Evolutionary conservation across 2,888 invertebrate genomes (phyloP), one percentile per base, ranked within the genome.

Genomic region (Ecliptopera silaceata): DNA sequence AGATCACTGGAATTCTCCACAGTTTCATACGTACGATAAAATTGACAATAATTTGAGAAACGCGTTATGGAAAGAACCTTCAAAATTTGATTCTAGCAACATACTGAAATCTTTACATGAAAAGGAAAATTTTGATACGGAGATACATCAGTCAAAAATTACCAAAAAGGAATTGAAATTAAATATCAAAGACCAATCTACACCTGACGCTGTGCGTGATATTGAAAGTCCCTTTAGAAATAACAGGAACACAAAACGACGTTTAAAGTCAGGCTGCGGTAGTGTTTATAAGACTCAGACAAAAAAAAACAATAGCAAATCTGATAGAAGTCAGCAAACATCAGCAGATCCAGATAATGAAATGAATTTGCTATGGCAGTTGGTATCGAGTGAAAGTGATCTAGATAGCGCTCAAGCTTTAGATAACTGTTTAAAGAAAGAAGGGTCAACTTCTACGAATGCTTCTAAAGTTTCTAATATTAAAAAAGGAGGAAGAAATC

Each of bases 1-100:
- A 42, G 92, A 92, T 60, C 82, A 87, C 32, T 92, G 92, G 91
- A 85, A 89, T 65, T 82, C 88, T 1, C 88, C 88, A 32, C 81
- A 85, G 57, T 82, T 82, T 61, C 74, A 82, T 58, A 67, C 79
- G 29, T 68, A 84, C 22, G 72, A 72, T 8, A 85, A 84, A 75
- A 79, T 83, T 48, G 88, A 88, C 59, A 72, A 72, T 31, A 82
- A 76, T 61, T 72, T 91, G 32, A 87, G 87, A 68, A 82, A 81
- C 66, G 87, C 88, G 4, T 75, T 91, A 46, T 91, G 91, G 91
- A 91, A 91, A 69, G 90, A 90, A 68, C 89, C 90, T 12, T 88
- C 84, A 0, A 88, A 89, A 64, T 86, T 88, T 64, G 75, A 86
- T 69, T 71, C 84, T 2, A 88, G 84, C 61, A 91, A 91, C 65